Base-by-base conservation (phyloP, 2,113 vertebrate genomes). In the Saguinus midas region DNA sequence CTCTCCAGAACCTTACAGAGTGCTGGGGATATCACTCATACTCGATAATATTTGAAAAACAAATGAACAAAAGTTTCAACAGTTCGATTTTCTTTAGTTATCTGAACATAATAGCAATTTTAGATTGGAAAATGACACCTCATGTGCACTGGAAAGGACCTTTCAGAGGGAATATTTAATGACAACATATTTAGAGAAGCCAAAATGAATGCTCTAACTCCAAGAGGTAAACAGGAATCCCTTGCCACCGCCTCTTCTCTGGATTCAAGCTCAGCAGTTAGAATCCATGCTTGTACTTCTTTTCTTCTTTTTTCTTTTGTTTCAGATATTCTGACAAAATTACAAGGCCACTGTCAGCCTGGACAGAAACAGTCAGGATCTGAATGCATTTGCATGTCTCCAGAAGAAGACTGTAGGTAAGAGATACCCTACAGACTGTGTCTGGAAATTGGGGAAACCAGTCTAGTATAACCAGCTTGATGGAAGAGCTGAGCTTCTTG, bases 391-490 rank as follows among this genome's bases (percentile, higher is more conserved):
- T 99, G 99, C 70, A 96, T 99, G 93, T 98, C 98, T 96, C 98
- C 98, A 64, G 98, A 98, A 88, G 98, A 99, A 87, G 99, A 99
- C 0, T 99, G 99, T 97, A 79, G 98, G 99, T 99, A 97, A 98
- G 98, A 92, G 68, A 76, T 73, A 48, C 50, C 76, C 58, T 70
- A 2, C 37, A 32, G 37, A 45, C 29, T 52, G 12, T 79, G 10
- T 90, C 70, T 73, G 32, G 70, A 92, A 95, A 88, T 48, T 29
- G n/a, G 52, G 25, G 58, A 61, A 95, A 48, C 5, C 79, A 92
- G 23, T 81, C 55, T 89, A 50, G n/a, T 35, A 0, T 57, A 90
- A 84, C 16, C 25, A 92, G 32, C 21, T 35, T 86, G 52, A 64
- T 70, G 43, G n/a, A 93, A 57, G 35, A 94, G 25, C 43, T n/a